Percentiles rank a stretch among this genome's conserved stretches.
Conservation (phyloP, 2,888 invertebrate species). For the Drosophila borealis region DNA sequence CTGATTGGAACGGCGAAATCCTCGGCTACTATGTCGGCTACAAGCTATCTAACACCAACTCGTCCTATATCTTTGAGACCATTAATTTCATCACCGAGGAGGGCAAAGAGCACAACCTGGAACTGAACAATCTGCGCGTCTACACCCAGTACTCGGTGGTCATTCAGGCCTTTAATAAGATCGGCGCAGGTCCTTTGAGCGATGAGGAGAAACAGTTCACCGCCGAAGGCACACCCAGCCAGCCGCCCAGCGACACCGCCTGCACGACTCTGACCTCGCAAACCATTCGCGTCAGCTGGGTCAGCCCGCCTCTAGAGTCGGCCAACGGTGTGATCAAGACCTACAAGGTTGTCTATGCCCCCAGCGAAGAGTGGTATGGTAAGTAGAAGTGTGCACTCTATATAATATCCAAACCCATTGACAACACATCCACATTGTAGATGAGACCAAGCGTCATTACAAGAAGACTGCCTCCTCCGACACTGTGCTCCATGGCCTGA, state of each 20-base stretch:
- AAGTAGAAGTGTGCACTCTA: constrained; percentile 84
- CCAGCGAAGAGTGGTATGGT: constrained; percentile 97
- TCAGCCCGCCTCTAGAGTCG: constrained; percentile 95
- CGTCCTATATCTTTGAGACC: constrained; percentile 95
- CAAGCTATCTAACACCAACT: constrained; percentile 92
- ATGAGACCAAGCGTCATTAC: constrained; percentile 95
- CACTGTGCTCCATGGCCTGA: constrained; percentile 96
- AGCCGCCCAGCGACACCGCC: constrained; percentile 95
- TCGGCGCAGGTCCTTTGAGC: constrained; percentile 96
- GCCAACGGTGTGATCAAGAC: constrained; percentile 98
- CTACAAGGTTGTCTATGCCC: constrained; percentile 96
- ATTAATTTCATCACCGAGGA: constrained; percentile 96
- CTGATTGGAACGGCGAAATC: constrained; percentile 97
- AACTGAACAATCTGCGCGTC: constrained; percentile 92
- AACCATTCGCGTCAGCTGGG: constrained; percentile 97
- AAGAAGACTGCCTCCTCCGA: constrained; percentile 97
- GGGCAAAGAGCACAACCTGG: constrained; percentile 94
- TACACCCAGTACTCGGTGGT: constrained; percentile 98
- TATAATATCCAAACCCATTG: background rate
- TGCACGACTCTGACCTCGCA: constrained; percentile 97
- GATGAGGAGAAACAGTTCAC: constrained; percentile 96
- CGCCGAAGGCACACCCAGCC: constrained; percentile 96
- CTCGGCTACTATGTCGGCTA: constrained; percentile 96
- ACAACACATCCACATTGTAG: constrained; percentile 83
- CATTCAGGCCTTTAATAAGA: constrained; percentile 97